Evolutionary conservation across 2,797 vertebrate species (phyloP), one percentile per base, ranked within the genome.

Genomic region (Fistularia tabacaria): DNA sequence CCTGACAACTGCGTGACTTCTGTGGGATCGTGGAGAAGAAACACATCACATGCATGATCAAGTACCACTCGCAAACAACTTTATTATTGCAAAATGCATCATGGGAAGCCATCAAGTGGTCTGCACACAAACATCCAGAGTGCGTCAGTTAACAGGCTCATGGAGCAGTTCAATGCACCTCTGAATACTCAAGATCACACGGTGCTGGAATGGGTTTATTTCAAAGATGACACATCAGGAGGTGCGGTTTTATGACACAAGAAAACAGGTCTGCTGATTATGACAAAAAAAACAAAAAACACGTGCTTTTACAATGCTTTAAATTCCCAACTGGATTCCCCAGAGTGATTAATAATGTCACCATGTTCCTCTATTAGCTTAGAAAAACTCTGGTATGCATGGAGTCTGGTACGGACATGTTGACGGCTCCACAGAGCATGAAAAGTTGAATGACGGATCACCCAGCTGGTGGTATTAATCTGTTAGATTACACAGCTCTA

Each of bases 71-170:
- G 74, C 75, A 79, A 85, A 84, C 61, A 64, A 50, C 74, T 87
- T 86, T 87, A 81, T 87, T 89, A 82, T 86, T 87, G 82, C 85
- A 85, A 84, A 87, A 82, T 40, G 67, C 59, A 60, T 65, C 64
- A 73, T 67, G 60, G 59, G 70, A 80, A 81, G 64, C 64, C 69
- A 79, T 59, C 49, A 65, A 49, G 64, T 44, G 58, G 47, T 69
- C 60, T 73, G 73, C 81, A 71, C 10, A 43, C 10, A 43, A 9
- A 43, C 62, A 82, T 45, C 43, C 66, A 76, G 69, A 69, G 74
- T 75, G 73, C 76, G 43, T 56, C 55, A 51, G 55, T 71, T n/a
- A 47, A 9, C 6, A 10, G 67, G 62, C 13, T 52, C 58, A 64
- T 25, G 25, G 62, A 79, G 68, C 59, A 66, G 61, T 52, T 76